These are phyloP conservation scores for Trichoplusia ni DNA, from an alignment of 1,140 invertebrate species.

Conservation along the genomic window DNA sequence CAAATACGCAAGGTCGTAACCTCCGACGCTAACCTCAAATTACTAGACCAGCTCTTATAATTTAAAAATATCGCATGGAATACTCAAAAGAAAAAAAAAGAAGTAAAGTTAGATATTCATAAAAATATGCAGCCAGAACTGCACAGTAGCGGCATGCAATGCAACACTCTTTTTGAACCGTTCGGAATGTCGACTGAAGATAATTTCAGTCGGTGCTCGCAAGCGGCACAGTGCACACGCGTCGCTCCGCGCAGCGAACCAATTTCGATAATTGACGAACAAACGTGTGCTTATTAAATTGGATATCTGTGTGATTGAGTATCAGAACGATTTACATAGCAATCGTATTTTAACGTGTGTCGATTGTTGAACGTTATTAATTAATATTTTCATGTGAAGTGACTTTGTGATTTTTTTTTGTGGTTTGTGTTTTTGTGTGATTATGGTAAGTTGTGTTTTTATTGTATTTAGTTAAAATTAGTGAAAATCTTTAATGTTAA, in stretches of 20 bases:
- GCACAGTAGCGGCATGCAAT: conserved; percentile 19
- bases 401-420: conserved; percentile 14
- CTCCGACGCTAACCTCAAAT: too few species aligned
- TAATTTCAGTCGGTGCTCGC: conserved; percentile 11
- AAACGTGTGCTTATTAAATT: conserved; percentile 55
- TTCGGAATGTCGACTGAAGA: conserved; percentile 15
- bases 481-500: too few species aligned
- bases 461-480: background rate
- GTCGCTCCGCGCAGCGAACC: background rate
- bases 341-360: conserved; percentile 42
- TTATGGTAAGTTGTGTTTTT: conserved; percentile 1
- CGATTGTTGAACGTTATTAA: conserved; percentile 2
- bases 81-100: too few species aligned
- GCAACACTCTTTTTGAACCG: conserved; percentile 4
- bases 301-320: conserved; percentile 44
- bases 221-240: background rate
- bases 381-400: conserved; percentile 25
- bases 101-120: conserved; percentile 13
- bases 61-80: too few species aligned
- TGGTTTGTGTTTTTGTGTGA: conserved; percentile 6
- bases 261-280: conserved; percentile 48
- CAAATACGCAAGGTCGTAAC: too few species aligned
- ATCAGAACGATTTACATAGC: conserved; percentile 43
- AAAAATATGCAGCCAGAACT: conserved; percentile 23
- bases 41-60: too few species aligned